Base-by-base conservation (phyloP, 53 echinoderm and acorn worm genomes). In the Actinopyga echinites region DNA sequence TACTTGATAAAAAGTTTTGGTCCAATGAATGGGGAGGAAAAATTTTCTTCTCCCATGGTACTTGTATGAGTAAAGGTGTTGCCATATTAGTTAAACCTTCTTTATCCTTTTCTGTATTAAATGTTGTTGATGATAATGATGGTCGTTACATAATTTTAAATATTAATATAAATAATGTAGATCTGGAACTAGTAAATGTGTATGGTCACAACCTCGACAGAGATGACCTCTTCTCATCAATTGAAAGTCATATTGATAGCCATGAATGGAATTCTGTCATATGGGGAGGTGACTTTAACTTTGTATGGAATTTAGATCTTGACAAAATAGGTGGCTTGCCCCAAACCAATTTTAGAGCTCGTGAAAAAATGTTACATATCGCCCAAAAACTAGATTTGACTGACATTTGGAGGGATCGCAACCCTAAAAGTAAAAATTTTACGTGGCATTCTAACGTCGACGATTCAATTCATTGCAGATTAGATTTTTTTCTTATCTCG, bases 111-210 rank as follows among this genome's bases (percentile, higher is more conserved):
- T 28, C 43, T 44, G 36, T 69, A 56, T 44, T 25, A 81, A 43
- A 33, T 22, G 25, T 56, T 32, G 33, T 69, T 81, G 44, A 54
- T 10, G 87, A 87, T 65, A 65, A 55, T 23, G 69, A 69, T 11
- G 87, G 87, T 35, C 65, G 87, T 67, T 87, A 29, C 82, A 54
- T 82, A 15, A 82, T 87, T 22, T 56, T 87, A 24, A 56, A 87
- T 33, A 61, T 55, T 23, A 6, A 30, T 22, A 64, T 81, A 8
- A 56, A 81, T 81, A 64, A 69, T 55, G 10, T 71, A 32, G 33
- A 62, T 24, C 8, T 86, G n/a, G 65, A 45, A 25, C 34, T 84
- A 26, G 53, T 84, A 9, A 74, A 84, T 74, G 38, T 84, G 15
- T 85, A 85, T 61, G 62, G 75, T 62, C 77, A 75, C 2, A 77